Evolutionary conservation across 2,113 vertebrate genomes (phyloP).

Genomic region (Alces alces): DNA sequence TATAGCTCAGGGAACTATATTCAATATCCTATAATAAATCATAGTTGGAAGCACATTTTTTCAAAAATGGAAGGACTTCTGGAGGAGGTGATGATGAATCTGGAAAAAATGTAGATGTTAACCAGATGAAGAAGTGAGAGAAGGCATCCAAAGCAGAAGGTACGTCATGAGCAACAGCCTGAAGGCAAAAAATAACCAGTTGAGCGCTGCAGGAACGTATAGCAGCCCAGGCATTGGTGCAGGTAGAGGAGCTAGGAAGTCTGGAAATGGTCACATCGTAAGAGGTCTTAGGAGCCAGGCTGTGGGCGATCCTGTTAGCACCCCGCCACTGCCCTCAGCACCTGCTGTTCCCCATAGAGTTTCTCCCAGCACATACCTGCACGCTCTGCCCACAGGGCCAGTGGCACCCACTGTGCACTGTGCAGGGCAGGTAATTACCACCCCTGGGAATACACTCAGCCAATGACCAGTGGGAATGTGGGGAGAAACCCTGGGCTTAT

Average conservation of each 20-base stretch:
- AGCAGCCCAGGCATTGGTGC: accelerated
- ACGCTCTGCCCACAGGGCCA: background rate
- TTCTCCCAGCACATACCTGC: background rate
- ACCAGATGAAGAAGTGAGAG: background rate
- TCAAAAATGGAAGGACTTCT: background rate
- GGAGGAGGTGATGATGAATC: background rate
- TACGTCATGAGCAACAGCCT: background rate
- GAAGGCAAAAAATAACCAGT: background rate
- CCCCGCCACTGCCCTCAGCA: background rate
- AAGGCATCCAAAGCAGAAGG: background rate
- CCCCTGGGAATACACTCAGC: background rate
- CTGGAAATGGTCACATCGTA: accelerated
- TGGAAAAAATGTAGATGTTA: background rate
- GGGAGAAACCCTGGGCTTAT: background rate
- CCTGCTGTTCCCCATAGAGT: background rate
- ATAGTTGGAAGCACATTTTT: background rate
- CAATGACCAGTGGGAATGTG: background rate
- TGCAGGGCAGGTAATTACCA: background rate
- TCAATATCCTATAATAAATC: background rate
- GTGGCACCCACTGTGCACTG: background rate
- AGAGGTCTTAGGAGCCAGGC: background rate
- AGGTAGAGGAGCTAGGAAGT: accelerated
- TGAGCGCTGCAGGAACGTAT: background rate
- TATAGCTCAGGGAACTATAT: background rate
- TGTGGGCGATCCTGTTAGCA: background rate